Conservation (phyloP, 2,113 vertebrate species). For the Tylochromis polylepis region DNA sequence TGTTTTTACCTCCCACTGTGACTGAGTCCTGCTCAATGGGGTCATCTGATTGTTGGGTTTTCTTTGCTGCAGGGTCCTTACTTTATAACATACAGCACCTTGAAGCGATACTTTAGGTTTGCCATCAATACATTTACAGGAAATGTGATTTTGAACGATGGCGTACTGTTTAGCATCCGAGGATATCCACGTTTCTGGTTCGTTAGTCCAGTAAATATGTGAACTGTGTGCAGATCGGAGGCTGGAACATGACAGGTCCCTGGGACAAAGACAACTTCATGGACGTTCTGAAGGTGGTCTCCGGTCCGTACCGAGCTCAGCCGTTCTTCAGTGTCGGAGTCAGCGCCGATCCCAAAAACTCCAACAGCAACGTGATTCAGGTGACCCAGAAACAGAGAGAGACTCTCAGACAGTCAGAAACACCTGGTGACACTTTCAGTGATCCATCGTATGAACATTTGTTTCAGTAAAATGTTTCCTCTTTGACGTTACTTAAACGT, state of each 20-base stretch:
- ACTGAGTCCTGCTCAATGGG: background rate
- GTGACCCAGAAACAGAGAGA: conserved; percentile 73
- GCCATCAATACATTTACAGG: background rate
- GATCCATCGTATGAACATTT: background rate
- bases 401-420: background rate
- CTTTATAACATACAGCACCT: background rate
- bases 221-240: conserved; percentile 78
- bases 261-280: conserved; percentile 95
- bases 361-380: conserved; percentile 96
- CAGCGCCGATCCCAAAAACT: conserved; percentile 91
- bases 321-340: conserved; percentile 92
- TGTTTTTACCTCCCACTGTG: background rate
- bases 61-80: background rate
- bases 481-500: background rate
- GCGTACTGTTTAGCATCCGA: background rate
- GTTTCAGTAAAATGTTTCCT: background rate
- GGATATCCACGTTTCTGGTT: background rate
- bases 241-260: conserved; percentile 89
- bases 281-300: conserved; percentile 90
- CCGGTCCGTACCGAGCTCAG: conserved; percentile 86
- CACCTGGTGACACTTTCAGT: background rate
- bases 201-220: background rate
- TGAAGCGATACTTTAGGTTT: background rate
- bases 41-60: background rate
- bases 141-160: background rate